Conservation (phyloP, 2,888 invertebrate species). For the Drosophila kambysellisi region DNA sequence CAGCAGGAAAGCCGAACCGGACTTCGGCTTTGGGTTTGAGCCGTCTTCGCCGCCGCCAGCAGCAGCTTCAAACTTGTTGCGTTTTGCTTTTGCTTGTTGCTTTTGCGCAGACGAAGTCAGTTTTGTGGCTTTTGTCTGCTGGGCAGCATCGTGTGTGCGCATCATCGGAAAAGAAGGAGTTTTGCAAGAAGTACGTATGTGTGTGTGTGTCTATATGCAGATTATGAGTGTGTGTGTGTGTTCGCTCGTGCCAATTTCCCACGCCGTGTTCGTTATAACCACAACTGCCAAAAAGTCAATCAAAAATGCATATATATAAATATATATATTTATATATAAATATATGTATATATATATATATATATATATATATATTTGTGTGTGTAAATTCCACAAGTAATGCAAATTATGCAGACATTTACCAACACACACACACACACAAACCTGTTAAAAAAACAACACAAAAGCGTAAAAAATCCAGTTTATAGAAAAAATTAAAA, state of each 20-base stretch:
- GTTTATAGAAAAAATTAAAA: constrained; percentile 5
- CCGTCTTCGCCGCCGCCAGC: constrained; percentile 14
- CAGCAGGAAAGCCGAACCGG: constrained; percentile 6
- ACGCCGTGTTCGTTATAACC: constrained; percentile 9
- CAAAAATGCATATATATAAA: neutral
- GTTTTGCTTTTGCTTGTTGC: constrained; percentile 40
- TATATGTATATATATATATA: neutral
- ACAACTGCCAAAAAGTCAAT: neutral
- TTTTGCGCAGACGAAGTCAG: constrained; percentile 55
- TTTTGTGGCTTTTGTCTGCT: constrained; percentile 64
- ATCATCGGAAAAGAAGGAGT: constrained; percentile 22
- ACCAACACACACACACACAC: neutral
- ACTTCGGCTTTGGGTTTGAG: constrained; percentile 22
- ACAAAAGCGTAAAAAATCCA: constrained; percentile 6
- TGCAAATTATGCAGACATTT: constrained; percentile 9
- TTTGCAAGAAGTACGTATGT: constrained; percentile 20
- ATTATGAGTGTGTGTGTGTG: constrained; percentile 2
- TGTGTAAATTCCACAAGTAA: neutral
- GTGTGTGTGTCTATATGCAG: constrained; percentile 3
- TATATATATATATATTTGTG: neutral
- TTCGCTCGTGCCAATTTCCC: constrained; percentile 30
- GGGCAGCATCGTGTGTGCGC: constrained; percentile 48
- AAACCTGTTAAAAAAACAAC: constrained; percentile 8
- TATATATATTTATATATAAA: neutral
- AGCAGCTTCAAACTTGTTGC: constrained; percentile 50